Evolutionary conservation across 2,113 vertebrate genomes (phyloP).

Genomic region (Prolemur simus): DNA sequence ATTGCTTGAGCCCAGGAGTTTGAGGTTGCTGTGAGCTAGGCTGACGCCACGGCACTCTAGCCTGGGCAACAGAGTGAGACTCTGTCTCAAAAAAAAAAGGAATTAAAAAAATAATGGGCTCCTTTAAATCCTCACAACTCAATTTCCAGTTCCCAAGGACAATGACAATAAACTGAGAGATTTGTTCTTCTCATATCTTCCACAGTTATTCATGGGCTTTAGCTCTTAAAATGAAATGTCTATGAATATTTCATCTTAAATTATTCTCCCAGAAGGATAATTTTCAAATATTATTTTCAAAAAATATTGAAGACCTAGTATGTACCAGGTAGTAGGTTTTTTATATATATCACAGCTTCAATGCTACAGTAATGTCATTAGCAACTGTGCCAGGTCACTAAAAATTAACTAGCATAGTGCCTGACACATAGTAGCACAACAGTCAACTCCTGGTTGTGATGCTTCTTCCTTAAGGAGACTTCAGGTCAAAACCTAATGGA

Average conservation of each 20-base stretch:
- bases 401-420: neutral
- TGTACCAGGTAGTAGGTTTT: neutral
- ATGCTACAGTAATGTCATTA: neutral
- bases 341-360: neutral
- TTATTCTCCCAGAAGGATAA: neutral
- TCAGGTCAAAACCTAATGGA: neutral
- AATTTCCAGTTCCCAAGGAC: neutral
- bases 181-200: neutral
- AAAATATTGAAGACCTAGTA: neutral
- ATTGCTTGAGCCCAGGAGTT: no score
- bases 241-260: conserved; percentile 32
- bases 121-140: conserved; percentile 20
- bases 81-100: no score
- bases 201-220: neutral
- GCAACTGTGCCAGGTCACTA: neutral
- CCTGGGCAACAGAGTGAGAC: no score
- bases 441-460: neutral
- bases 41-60: no score
- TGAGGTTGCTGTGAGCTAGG: no score
- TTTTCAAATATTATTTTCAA: neutral
- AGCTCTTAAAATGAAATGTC: neutral
- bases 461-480: neutral
- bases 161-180: neutral
- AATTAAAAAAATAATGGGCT: neutral
- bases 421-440: neutral